Evolutionary conservation across 2,797 vertebrate genomes (phyloP), one percentile per base, ranked within the genome.

Genomic region (Halcyon chelicuti): DNA sequence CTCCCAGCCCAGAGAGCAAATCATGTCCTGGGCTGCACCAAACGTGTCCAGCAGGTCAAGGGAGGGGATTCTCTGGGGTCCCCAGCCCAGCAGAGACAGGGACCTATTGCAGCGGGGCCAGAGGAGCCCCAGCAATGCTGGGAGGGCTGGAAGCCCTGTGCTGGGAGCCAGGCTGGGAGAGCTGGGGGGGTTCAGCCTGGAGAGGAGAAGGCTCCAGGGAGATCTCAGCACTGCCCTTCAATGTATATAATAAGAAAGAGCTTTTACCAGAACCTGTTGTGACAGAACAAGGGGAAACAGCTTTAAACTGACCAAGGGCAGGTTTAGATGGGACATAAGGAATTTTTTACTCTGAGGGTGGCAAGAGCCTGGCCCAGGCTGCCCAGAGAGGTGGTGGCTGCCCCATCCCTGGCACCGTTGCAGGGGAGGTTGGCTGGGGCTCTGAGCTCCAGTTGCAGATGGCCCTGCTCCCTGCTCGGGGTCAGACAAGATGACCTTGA

Each of bases 241-340:
- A 29, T 14, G 19, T 46, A 3, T 7, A 8, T 10, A 46, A 60
- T 76, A 5, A 46, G 17, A 40, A 40, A 40, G 40, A 58, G 14
- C 47, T 47, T 51, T n/a, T 7, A 60, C 9, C 37, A 76, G 22
- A 7, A 9, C 35, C 29, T 74, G 40, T 3, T 25, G 35, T 6
- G 51, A 31, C 65, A 68, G 46, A 20, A 46, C 14, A 42, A 61
- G 33, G 15, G 33, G 11, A 2, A 29, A 26, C 0, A 0, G 31
- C 26, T 74, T 52, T 23, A 12, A 57, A 66, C 16, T 7, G 35
- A 51, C 14, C 3, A 20, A 55, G 4, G 31, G 37, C 3, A 71
- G 62, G 18, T n/a, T 49, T 5, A 31, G 60, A n/a, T 0, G 2
- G 2, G 42, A 71, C 21, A 26, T 2, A 0, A 26, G 60, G 42